A percentile compares a stretch with the other conserved stretches of the same genome.
These are phyloP conservation scores for Prionace glauca DNA, from an alignment of 2,797 vertebrate species.

Conservation along the genomic window DNA sequence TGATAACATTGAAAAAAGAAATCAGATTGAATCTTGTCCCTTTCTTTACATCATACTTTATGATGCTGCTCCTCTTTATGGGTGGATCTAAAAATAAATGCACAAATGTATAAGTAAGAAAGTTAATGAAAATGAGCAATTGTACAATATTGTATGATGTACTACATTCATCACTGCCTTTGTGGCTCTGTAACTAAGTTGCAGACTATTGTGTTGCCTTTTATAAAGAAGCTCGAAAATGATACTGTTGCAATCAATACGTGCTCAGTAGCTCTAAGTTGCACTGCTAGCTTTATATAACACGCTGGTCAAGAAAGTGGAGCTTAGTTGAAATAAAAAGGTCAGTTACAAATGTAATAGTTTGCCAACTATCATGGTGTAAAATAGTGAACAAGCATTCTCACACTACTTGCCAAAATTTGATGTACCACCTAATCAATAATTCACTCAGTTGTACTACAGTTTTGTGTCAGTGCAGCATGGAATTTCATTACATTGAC, in stretches of 20 bases:
- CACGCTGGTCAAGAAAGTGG: background rate
- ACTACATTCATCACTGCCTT: background rate
- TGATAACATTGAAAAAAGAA: background rate
- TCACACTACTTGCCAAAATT: background rate
- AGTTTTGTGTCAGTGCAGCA: background rate
- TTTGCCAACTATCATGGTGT: background rate
- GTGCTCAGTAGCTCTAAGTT: background rate
- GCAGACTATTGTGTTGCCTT: background rate
- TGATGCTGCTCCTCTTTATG: background rate
- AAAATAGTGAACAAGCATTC: background rate
- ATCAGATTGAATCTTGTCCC: background rate
- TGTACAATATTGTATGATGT: background rate
- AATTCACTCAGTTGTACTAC: background rate
- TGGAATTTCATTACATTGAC: background rate
- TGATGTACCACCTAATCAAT: background rate
- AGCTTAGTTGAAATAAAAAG: background rate
- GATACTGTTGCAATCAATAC: too few relatives aligned
- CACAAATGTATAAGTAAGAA: background rate
- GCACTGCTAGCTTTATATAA: background rate
- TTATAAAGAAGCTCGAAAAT: background rate
- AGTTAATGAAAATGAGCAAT: background rate
- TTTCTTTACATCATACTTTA: constrained; percentile 8
- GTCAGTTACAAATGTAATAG: background rate
- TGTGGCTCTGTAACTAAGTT: background rate
- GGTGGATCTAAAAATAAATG: background rate